Percentiles rank a stretch among this genome's conserved stretches.
Conservation (phyloP, 2,113 vertebrate genomes). For the Papio anubis region DNA sequence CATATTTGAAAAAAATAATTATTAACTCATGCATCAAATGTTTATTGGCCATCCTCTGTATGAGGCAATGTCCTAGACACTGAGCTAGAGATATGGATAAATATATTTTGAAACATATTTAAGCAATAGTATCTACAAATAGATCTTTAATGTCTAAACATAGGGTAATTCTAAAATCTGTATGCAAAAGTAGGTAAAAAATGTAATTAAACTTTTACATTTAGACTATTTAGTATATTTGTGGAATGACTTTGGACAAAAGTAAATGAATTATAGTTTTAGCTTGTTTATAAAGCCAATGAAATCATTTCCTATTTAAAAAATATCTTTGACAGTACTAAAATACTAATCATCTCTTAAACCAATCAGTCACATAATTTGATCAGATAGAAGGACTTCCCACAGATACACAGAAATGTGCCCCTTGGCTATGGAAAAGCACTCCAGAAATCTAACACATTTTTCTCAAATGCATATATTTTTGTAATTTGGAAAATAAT, state of each 20-base stretch:
- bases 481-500: conserved; percentile 40
- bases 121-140: background rate
- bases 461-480: background rate
- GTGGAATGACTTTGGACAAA: background rate
- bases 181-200: background rate
- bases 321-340: background rate
- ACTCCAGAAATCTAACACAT: background rate
- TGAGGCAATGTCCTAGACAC: background rate
- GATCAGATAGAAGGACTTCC: background rate
- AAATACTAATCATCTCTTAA: conserved; percentile 2
- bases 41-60: background rate
- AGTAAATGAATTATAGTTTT: background rate
- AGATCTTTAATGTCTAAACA: background rate
- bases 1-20: background rate
- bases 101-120: background rate
- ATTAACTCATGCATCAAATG: background rate
- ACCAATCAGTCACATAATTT: background rate
- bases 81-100: background rate
- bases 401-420: background rate
- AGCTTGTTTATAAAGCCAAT: background rate
- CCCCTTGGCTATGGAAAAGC: background rate
- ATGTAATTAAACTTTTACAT: background rate
- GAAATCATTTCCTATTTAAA: background rate
- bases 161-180: background rate
- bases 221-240: background rate